Evolutionary conservation across 2,797 vertebrate species (phyloP), one percentile per base, ranked within the genome.

Genomic region (Cryptoblepharus egeriae): DNA sequence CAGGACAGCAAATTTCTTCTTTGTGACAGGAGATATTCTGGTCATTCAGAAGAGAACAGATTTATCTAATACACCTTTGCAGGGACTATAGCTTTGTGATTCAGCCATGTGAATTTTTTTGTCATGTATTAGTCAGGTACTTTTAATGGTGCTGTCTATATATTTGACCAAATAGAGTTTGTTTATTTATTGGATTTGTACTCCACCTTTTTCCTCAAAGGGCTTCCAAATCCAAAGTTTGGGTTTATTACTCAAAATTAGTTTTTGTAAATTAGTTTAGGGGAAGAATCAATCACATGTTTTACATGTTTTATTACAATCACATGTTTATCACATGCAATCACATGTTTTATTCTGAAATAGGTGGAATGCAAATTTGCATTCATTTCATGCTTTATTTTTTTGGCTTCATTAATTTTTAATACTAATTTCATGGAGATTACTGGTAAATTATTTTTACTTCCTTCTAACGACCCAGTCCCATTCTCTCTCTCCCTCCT

Each of bases 51-150:
- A 70, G 12, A n/a, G 32, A 3, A 6, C 20, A 35, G 4, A 15
- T 2, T 73, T 22, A 73, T 5, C 28, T 18, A n/a, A n/a, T n/a
- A 3, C 5, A 15, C 42, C n/a, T 2, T 30, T 30, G 45, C 11
- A 55, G 49, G 49, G 49, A 32, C 4, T 20, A 5, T 4, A 12
- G 49, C 9, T 32, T 55, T 73, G 18, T 55, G n/a, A 11, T 32
- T 22, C n/a, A 83, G 42, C 45, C 82, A 9, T 57, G 79, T 74
- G 83, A 73, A 81, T 69, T 15, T 69, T 15, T 20, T 39, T 88
- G 49, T 71, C 63, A 58, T 63, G 67, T 35, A 22, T 77, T 85
- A 85, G 35, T 84, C 5, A 28, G n/a, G 68, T 12, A 87, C 85
- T 88, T 78, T 82, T 85, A 37, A 24, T 77, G 57, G 32, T 39